Evolutionary conservation across 2,888 invertebrate genomes (phyloP), one percentile per base, ranked within the genome.

Genomic region (Nipponacmea schrenckii): DNA sequence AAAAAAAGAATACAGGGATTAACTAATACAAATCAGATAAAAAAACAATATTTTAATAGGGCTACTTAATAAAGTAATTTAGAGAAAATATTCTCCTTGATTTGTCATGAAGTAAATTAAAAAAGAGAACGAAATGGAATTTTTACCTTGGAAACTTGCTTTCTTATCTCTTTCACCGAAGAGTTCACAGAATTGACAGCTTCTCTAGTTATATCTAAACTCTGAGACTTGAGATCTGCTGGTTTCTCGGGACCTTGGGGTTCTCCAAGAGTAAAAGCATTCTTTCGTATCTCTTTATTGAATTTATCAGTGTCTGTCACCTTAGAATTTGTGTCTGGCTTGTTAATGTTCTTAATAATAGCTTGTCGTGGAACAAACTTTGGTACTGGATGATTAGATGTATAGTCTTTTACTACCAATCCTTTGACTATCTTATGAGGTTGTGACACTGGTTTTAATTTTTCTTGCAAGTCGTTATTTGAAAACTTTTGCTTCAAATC

Each of bases 281-380:
- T 81, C 46, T 72, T 79, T 56, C 76, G 73, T 4, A 85, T 72
- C 67, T 80, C 77, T 70, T 73, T 70, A 69, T 78, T 80, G 3
- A 83, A 31, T 31, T 63, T 67, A 68, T 82, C 81, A 24, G 56
- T 64, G 20, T 68, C 39, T n/a, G 46, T 65, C 0, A 27, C 27
- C 48, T 69, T 64, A 14, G 50, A 8, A 4, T 50, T n/a, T 17
- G 39, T 44, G 2, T 48, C 56, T 44, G 50, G 31, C 2, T 31
- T 68, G 39, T 48, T 45, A 46, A 48, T 46, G 39, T 67, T 71
- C 27, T 64, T 68, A n/a, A 72, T 75, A 44, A 80, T 56, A 24
- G 83, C 79, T 71, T 85, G 85, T 20, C 85, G 74, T 7, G 85
- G 85, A 46, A 85, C 77, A 78, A 85, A 85, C 68, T 73, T 80